A percentile compares a stretch with the other conserved stretches of the same genome.
These are phyloP conservation scores for Pionites leucogaster DNA, from an alignment of 2,113 vertebrate species.

Conservation along the genomic window DNA sequence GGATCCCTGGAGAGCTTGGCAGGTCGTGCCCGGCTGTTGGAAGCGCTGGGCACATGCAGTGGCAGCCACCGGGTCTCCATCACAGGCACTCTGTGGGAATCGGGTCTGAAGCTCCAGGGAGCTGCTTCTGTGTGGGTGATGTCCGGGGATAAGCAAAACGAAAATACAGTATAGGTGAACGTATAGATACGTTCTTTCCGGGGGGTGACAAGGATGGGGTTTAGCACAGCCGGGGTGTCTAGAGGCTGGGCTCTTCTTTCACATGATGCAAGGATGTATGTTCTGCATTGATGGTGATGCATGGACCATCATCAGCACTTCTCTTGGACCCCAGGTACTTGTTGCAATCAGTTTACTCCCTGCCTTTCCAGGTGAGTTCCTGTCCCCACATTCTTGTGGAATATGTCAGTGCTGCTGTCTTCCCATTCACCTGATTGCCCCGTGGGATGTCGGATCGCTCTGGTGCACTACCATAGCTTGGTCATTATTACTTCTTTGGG, in stretches of 20 bases:
- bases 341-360: background rate
- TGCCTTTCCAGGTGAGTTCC: background rate
- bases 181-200: rapidly evolving
- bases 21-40: background rate
- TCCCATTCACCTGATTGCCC: background rate
- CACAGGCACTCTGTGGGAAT: background rate
- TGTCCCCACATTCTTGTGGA: background rate
- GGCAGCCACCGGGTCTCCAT: background rate
- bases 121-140: background rate
- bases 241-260: background rate
- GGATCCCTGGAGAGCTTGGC: background rate
- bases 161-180: background rate
- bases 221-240: background rate
- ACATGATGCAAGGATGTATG: rapidly evolving
- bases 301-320: background rate
- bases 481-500: background rate
- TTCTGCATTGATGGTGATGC: background rate
- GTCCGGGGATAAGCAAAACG: background rate
- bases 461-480: background rate
- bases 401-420: background rate
- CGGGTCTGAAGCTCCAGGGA: background rate
- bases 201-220: background rate
- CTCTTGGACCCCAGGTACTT: background rate
- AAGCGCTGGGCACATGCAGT: rapidly evolving
- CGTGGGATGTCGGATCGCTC: background rate